Evolutionary conservation across 2,888 invertebrate species (phyloP).

Genomic region (Glaucopsyche alexis): DNA sequence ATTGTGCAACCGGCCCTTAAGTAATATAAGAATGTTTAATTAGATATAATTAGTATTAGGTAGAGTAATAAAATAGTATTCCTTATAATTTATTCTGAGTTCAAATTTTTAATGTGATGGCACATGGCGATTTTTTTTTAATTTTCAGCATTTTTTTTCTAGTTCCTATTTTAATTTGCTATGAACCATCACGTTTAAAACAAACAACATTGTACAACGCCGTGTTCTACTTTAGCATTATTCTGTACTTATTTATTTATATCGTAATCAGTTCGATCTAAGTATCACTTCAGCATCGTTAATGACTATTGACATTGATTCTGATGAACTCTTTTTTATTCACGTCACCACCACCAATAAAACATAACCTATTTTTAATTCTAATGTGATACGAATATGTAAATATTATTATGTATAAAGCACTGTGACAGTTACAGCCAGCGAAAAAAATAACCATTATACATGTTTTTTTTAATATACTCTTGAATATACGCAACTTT

Average conservation of each 20-base stretch:
- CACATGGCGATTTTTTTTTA: constrained; percentile 1
- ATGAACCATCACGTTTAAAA: not conserved
- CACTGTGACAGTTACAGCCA: not conserved
- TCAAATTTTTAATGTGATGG: constrained; percentile 11
- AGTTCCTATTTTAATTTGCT: constrained; percentile 40
- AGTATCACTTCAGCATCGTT: constrained; percentile 13
- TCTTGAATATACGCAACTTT: too few relatives aligned
- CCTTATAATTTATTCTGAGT: constrained; percentile 47
- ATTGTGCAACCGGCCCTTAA: constrained; percentile 31
- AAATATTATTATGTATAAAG: constrained; percentile 25
- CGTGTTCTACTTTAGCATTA: constrained; percentile 12
- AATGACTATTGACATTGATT: not conserved
- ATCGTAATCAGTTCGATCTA: constrained; percentile 1
- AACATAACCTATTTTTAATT: constrained; percentile 6
- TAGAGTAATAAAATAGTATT: constrained; percentile 60
- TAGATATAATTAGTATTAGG: constrained; percentile 15
- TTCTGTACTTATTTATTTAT: constrained; percentile 22
- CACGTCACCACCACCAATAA: constrained; percentile 1
- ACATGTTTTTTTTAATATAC: too few relatives aligned
- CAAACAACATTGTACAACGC: not conserved
- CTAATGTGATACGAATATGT: constrained; percentile 10
- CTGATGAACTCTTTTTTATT: constrained; percentile 9
- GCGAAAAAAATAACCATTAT: constrained; percentile 6
- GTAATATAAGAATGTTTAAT: constrained; percentile 44
- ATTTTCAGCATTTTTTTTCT: constrained; percentile 36